These are phyloP conservation scores for Uria lomvia DNA, from an alignment of 2,113 vertebrate species.

Conservation along the genomic window DNA sequence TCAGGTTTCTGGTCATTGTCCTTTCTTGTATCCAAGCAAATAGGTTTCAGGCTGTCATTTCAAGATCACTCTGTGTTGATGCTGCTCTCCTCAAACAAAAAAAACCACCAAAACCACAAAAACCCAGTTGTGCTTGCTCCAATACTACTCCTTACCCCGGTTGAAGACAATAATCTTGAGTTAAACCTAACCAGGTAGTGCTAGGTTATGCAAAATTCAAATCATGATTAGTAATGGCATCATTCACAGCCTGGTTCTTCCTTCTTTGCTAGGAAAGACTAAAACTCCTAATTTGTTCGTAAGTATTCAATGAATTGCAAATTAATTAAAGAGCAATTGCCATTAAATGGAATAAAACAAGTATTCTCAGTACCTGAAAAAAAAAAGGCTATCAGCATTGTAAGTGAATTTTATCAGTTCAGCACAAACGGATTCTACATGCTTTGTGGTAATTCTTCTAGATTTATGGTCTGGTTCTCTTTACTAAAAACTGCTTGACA, in stretches of 20 bases:
- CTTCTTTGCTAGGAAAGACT: neutral
- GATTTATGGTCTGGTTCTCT: neutral
- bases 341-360: neutral
- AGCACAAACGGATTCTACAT: neutral
- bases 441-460: neutral
- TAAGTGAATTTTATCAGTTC: neutral
- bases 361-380: neutral
- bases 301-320: neutral
- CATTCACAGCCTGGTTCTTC: neutral
- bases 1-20: conserved; percentile 3
- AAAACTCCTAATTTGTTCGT: neutral
- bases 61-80: neutral
- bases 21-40: neutral
- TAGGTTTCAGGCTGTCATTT: neutral
- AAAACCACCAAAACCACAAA: neutral
- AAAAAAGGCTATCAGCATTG: neutral
- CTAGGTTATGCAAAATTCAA: neutral
- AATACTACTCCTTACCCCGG: neutral
- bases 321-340: neutral
- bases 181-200: fast-evolving
- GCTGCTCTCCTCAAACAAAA: neutral
- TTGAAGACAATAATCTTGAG: neutral
- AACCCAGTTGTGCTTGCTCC: neutral
- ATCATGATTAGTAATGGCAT: neutral
- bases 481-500: neutral